Conservation (phyloP, 2,113 vertebrate species). For the Gnathonemus longibarbis region DNA sequence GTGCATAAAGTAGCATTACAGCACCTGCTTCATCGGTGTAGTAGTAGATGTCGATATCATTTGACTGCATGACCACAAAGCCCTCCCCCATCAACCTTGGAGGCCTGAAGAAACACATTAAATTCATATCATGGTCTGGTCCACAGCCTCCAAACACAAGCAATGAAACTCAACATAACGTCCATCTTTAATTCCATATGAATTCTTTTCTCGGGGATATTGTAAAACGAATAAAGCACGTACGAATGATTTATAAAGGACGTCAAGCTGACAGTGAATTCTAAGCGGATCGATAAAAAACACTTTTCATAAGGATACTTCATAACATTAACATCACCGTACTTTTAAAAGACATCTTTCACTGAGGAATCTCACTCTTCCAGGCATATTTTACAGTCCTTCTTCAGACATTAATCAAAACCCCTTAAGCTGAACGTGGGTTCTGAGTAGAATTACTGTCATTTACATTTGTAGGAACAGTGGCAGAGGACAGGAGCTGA, state of each 20-base stretch:
- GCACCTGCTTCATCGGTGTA: slow-evolving; percentile 96
- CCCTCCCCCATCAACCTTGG: slow-evolving; percentile 97
- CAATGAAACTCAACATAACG: not conserved
- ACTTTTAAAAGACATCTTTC: not conserved
- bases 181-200: not conserved
- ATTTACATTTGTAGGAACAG: not conserved
- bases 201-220: not conserved
- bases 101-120: slow-evolving; percentile 60
- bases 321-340: not conserved
- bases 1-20: not conserved
- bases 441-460: not conserved
- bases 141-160: not conserved
- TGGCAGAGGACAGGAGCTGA: not conserved
- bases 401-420: not conserved
- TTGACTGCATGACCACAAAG: slow-evolving; percentile 98
- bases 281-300: not conserved
- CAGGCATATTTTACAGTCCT: not conserved
- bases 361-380: not conserved
- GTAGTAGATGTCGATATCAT: slow-evolving; percentile 97
- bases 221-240: not conserved
- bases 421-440: not conserved
- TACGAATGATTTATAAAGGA: not conserved
- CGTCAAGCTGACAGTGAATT: not conserved
- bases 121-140: not conserved
- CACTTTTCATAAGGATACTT: not conserved